A percentile compares a stretch with the other conserved stretches of the same genome.
Conservation (phyloP, 2,888 invertebrate genomes). For the Azorinus chamasolen region DNA sequence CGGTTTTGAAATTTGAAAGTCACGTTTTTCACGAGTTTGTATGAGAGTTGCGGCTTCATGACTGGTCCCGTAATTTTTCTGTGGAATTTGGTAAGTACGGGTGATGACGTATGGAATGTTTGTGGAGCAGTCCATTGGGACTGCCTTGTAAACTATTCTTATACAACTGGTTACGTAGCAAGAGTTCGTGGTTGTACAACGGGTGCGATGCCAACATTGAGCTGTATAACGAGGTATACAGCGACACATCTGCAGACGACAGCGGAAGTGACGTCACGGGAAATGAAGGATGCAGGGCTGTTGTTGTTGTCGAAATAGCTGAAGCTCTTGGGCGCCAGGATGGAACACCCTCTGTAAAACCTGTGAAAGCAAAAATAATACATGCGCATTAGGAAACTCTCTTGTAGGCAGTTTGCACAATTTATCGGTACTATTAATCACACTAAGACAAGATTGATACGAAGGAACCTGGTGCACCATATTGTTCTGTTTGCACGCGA, state of each 20-base stretch:
- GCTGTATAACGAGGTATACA: conserved; percentile 58
- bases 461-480: conserved; percentile 40
- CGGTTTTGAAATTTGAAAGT: conserved; percentile 4
- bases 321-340: conserved; percentile 41
- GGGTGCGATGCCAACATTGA: conserved; percentile 59
- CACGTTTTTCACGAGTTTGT: neutral
- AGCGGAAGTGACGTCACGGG: conserved; percentile 51
- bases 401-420: no score
- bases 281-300: conserved; percentile 45
- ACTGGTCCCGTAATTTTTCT: conserved; percentile 47
- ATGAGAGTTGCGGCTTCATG: neutral
- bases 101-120: conserved; percentile 52
- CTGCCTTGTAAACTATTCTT: conserved; percentile 41
- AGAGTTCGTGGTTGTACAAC: conserved; percentile 62
- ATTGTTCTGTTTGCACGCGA: conserved; percentile 7
- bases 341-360: conserved; percentile 12
- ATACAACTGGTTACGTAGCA: conserved; percentile 53
- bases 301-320: conserved; percentile 7
- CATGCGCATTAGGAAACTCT: neutral
- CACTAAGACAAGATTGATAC: conserved; percentile 23
- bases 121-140: conserved; percentile 29
- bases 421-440: no score
- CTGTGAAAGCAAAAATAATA: conserved; percentile 19
- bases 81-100: conserved; percentile 51
- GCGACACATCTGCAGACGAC: conserved; percentile 41